phyloP scores from a whole-genome alignment of 30 jellyfish, hydroid and myxozoan genomes.

The Aurelia aurita complex sp. Pacific region DNA sequence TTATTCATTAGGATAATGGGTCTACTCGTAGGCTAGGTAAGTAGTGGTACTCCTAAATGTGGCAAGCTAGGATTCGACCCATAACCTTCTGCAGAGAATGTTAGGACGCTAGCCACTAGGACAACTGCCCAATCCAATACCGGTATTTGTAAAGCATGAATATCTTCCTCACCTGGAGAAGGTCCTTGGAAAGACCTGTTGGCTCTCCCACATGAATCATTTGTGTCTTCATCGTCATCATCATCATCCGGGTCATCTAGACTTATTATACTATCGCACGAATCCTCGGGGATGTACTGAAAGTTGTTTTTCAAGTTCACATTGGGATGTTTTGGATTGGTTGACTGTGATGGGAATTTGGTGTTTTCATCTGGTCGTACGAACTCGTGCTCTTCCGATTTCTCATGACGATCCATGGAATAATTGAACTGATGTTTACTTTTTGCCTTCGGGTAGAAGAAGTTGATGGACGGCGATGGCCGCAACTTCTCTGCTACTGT shows the following conservation, averaged over 20 bases:
- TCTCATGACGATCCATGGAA: conserved; percentile 67
- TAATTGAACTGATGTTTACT: conserved; percentile 5
- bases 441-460: conserved; percentile 22
- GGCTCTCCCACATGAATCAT: conserved; percentile 20
- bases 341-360: conserved; percentile 17
- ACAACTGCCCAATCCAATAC: too few species aligned
- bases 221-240: conserved; percentile 47
- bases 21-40: too few species aligned
- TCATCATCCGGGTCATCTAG: conserved; percentile 60
- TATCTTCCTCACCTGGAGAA: conserved; percentile 22
- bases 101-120: too few species aligned
- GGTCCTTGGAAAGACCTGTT: conserved; percentile 34
- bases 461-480: conserved; percentile 31
- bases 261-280: conserved; percentile 70
- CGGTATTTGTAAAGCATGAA: too few species aligned
- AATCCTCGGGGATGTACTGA: conserved; percentile 70
- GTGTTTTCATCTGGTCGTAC: conserved; percentile 64
- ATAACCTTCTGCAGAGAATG: too few species aligned
- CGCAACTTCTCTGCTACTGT: conserved; percentile 1
- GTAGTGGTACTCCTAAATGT: too few species aligned
- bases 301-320: conserved; percentile 21
- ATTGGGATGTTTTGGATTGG: conserved; percentile 14
- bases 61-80: too few species aligned
- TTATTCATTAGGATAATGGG: too few species aligned
- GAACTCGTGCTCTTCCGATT: conserved; percentile 49